A percentile compares a stretch with the other conserved stretches of the same genome.
These are phyloP conservation scores for Lasioglossum baleicum DNA, from an alignment of 1,140 invertebrate species.

Conservation along the genomic window DNA sequence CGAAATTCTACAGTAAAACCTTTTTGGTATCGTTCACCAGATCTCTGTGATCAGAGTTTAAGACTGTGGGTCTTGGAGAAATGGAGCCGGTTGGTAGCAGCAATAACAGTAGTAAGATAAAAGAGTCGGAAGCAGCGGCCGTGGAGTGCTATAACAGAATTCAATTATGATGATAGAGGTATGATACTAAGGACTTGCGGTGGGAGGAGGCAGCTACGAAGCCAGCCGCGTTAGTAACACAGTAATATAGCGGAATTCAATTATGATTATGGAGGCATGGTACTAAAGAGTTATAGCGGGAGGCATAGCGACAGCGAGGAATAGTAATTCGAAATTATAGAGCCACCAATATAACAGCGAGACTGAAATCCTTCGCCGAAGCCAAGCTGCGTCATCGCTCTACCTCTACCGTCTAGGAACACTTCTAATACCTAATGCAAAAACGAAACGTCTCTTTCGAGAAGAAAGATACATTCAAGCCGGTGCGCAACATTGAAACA, in stretches of 20 bases:
- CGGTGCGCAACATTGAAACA: too few species aligned
- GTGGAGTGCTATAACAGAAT: background rate
- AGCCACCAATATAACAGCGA: background rate
- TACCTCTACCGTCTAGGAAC: too few species aligned
- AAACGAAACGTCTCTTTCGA: too few species aligned
- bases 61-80: background rate
- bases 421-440: too few species aligned
- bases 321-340: background rate
- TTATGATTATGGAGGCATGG: background rate
- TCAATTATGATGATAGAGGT: conserved; percentile 1
- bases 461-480: too few species aligned
- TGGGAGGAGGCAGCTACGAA: background rate
- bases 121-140: background rate
- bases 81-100: background rate
- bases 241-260: conserved; percentile 1
- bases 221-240: background rate
- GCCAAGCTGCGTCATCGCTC: background rate
- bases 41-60: too few species aligned
- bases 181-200: background rate
- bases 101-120: background rate
- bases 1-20: too few species aligned
- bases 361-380: background rate
- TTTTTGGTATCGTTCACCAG: too few species aligned
- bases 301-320: background rate
- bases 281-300: background rate